Evolutionary conservation across 2,113 vertebrate species (phyloP).

Genomic region (Gadus macrocephalus): DNA sequence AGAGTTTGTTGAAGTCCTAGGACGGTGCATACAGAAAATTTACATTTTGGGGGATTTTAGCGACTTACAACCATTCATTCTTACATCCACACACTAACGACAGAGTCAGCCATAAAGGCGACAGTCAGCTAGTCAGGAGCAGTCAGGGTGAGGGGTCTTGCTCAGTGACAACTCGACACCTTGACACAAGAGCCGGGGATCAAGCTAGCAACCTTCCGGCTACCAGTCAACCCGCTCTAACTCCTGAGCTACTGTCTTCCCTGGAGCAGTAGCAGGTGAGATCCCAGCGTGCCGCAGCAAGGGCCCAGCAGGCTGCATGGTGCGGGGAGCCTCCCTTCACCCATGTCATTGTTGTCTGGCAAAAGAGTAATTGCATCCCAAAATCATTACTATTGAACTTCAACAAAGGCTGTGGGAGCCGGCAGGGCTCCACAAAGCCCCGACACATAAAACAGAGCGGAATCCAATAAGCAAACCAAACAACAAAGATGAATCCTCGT

Average conservation of each 20-base stretch:
- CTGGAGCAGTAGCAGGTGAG: slow-evolving; percentile 10
- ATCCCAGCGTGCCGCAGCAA: not conserved
- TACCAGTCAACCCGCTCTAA: too few relatives aligned
- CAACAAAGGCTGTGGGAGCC: slow-evolving; percentile 25
- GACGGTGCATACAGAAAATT: not conserved
- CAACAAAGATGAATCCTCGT: slow-evolving; percentile 44
- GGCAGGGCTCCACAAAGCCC: slow-evolving; percentile 29
- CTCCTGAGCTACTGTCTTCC: too few relatives aligned
- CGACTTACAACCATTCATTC: not conserved
- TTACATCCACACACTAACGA: too few relatives aligned
- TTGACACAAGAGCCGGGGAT: too few relatives aligned
- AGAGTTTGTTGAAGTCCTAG: not conserved
- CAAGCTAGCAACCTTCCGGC: too few relatives aligned
- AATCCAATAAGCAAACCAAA: slow-evolving; percentile 38
- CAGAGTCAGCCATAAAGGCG: too few relatives aligned
- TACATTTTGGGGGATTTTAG: too few relatives aligned
- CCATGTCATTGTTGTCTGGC: slow-evolving; percentile 27
- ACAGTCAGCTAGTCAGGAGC: not conserved
- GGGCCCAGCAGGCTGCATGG: not conserved
- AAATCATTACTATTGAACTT: slow-evolving; percentile 35
- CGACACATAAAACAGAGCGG: slow-evolving; percentile 44
- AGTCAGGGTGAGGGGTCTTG: too few relatives aligned
- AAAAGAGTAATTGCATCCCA: slow-evolving; percentile 17
- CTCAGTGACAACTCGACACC: too few relatives aligned
- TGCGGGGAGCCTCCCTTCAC: slow-evolving; percentile 26